Base-by-base conservation (phyloP, 2,797 vertebrate genomes). In the Galaxias olidus region DNA sequence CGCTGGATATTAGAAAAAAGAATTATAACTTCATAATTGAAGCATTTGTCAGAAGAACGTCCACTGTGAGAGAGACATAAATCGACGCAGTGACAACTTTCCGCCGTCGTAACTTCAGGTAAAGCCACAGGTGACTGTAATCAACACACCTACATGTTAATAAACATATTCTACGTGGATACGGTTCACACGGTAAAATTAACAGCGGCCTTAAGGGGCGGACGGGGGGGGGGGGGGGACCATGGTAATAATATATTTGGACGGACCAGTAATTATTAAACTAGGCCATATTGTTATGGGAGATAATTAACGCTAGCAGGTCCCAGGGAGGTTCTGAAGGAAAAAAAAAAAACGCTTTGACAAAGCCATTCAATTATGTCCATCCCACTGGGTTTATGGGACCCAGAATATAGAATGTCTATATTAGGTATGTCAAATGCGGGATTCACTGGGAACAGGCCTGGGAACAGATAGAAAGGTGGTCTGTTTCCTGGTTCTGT, bases 211-310 rank as follows among this genome's bases (percentile, higher is more conserved):
- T 72, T 53, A 67, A n/a, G n/a, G n/a, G n/a, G n/a, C n/a, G n/a
- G n/a, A n/a, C n/a, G n/a, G n/a, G n/a, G n/a, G n/a, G n/a, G n/a
- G n/a, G n/a, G 86, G 81, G 84, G 82, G 82, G 59, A 72, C 88
- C 81, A 82, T 78, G 66, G 80, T 86, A 80, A 85, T 89, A 87
- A 91, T 90, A 89, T 90, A 91, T 91, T 92, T 90, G 91, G 90
- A 83, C 87, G 82, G 88, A 93, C 88, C 92, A 93, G 92, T 93
- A 93, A 93, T 93, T 93, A 92, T 92, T 90, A 91, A 93, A 92
- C 88, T 93, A 91, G 92, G 92, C 89, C 91, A 93, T 91, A 91
- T 89, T 91, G 91, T 91, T 90, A 86, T 84, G 91, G 92, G 92
- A 93, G 90, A 90, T 91, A 92, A 92, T 93, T 92, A 93, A 92